Base-by-base conservation (phyloP, 1,140 invertebrate species). In the Drosophila murphyi region DNA sequence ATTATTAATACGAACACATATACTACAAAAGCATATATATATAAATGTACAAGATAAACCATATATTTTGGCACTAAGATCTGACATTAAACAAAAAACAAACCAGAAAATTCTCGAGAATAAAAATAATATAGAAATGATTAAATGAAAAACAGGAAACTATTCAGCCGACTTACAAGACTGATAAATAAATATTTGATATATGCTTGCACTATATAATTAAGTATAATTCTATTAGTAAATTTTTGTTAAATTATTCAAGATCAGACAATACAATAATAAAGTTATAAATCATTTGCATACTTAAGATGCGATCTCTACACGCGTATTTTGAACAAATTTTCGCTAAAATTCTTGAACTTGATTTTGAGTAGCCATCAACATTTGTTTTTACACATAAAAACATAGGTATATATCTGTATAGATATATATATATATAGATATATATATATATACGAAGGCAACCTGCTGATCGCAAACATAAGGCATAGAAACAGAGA, bases 341-440 rank as follows among this genome's bases (percentile, higher is more conserved):
- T 60, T 60, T 62, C 52, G 45, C 55, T 51, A 80, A 78, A 78
- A 83, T 56, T 83, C 85, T 89, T 88, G 85, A 88, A 89, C 85
- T 88, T 88, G 85, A 88, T 89, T 73, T 89, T 83, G 80, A 88
- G 56, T 29, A 52, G 5, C 41, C 64, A 74, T 60, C 56, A 65
- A 55, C 39, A 70, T 61, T 54, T 54, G 63, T 61, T 39, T 32
- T 48, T 57, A 29, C 51, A 56, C 62, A 65, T 34, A 69, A 39
- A 64, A 20, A 20, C 20, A 20, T 28, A 43, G 12, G 55, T 31
- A 29, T 48, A 47, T 61, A 62, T 7, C 20, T 20, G 20, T 20
- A 20, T 20, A 20, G 1, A 20, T 20, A 20, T 20, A 20, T 20
- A 20, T 20, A 20, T 8, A 60, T 32, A 50, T 41, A 55, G 41